Evolutionary conservation across 2,797 vertebrate species (phyloP), one percentile per base, ranked within the genome.

Genomic region (Pseudochirops cupreus): DNA sequence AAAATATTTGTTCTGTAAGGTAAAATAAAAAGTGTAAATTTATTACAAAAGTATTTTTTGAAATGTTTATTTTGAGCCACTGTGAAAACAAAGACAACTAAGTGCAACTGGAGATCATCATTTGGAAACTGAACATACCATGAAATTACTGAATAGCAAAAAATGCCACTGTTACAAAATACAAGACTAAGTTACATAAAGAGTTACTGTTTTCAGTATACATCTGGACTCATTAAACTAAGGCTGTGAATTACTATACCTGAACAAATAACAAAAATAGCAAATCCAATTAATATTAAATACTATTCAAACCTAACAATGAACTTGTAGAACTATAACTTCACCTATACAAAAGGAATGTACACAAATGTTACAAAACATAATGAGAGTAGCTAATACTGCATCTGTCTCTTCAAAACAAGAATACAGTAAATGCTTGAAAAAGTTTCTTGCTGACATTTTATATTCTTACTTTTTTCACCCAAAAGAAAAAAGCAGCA

Each of bases 51-150:
- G 97, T 97, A 96, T 96, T 93, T 96, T 97, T 94, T 98, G 92
- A 97, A 97, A 98, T 97, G 98, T 99, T 99, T 99, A 99, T 99
- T 99, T 98, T 98, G 99, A 99, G 99, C 99, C 97, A 99, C 98
- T 99, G 98, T 98, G 99, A 99, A 98, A 99, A 99, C 99, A 98
- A 98, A 98, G 98, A 99, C 98, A 99, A 98, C 98, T 98, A 98
- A 99, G 98, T 99, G 99, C 98, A 98, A 98, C 97, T 99, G 96
- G 98, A 99, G 98, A 98, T 98, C 96, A 97, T 98, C 99, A 98
- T 98, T 98, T 99, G 98, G 98, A 98, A 99, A 99, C 97, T 99
- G 98, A 98, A 97, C 97, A 97, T 98, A 99, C 92, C 98, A 98
- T 98, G 98, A 98, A 98, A 98, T 99, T 98, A 99, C 96, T 98